Evolutionary conservation across 1,140 invertebrate species (phyloP).

Genomic region (Aphelinus certus): DNA sequence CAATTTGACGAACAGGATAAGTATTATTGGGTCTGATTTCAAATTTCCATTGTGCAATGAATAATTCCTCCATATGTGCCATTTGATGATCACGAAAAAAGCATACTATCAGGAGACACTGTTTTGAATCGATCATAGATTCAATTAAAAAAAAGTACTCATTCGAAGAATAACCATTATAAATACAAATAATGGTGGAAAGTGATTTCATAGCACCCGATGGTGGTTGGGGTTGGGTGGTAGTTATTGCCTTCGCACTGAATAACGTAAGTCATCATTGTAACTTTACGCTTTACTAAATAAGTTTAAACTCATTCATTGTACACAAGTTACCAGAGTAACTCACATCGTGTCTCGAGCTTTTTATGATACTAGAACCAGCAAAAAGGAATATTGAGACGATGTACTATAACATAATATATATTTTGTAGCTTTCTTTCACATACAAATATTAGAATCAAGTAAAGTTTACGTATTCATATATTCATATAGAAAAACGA

Average conservation of each 20-base stretch:
- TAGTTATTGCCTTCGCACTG: slow-evolving; percentile 68
- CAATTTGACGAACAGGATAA: too few species aligned
- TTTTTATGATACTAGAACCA: neutral
- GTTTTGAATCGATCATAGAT: too few species aligned
- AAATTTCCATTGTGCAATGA: too few species aligned
- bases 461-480: too few species aligned
- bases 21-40: too few species aligned
- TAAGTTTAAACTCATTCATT: neutral
- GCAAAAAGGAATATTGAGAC: neutral
- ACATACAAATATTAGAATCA: neutral
- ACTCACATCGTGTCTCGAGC: neutral
- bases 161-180: neutral
- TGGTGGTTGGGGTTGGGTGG: slow-evolving; percentile 77
- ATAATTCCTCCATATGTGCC: too few species aligned
- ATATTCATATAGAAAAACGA: too few species aligned
- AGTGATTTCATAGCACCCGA: slow-evolving; percentile 68
- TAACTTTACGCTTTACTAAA: neutral
- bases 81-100: too few species aligned
- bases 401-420: neutral
- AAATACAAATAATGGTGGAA: neutral
- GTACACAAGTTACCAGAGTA: neutral
- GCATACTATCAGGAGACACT: too few species aligned
- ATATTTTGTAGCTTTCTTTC: neutral
- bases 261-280: slow-evolving; percentile 68
- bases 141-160: too few species aligned